Percentiles rank a stretch among this genome's conserved stretches.
Evolutionary conservation across 1,140 invertebrate genomes (phyloP).

Genomic region (Phortica variegata): DNA sequence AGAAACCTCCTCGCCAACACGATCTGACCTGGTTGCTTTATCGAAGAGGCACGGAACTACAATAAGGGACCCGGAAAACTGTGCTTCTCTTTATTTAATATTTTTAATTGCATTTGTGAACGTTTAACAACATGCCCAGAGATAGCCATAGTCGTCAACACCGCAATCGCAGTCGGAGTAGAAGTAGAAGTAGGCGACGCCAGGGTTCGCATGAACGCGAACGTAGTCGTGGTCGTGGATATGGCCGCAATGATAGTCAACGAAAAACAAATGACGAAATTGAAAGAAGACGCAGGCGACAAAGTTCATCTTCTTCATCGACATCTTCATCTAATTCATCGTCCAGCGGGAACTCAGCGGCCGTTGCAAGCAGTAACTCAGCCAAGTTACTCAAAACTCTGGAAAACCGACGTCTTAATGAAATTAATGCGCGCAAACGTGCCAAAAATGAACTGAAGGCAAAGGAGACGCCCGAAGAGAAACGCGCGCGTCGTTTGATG

Average conservation of each 20-base stretch:
- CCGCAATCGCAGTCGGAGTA: conserved; percentile 21
- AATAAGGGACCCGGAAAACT: no score
- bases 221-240: no score
- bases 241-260: no score
- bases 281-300: conserved; percentile 9
- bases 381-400: conserved; percentile 71
- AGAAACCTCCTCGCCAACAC: no score
- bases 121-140: conserved; percentile 28
- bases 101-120: conserved; percentile 19
- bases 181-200: neutral
- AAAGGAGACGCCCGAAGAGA: conserved; percentile 94
- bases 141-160: conserved; percentile 24
- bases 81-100: no score
- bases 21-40: no score
- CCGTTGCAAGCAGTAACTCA: conserved; percentile 10
- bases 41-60: no score
- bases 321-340: conserved; percentile 20
- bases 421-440: conserved; percentile 67
- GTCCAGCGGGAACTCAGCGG: neutral
- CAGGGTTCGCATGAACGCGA: no score
- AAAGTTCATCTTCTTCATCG: conserved; percentile 14
- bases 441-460: conserved; percentile 85
- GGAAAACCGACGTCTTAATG: conserved; percentile 68
- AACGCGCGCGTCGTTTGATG: conserved; percentile 77
- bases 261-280: no score